Percentiles rank a stretch among this genome's conserved stretches.
These are phyloP conservation scores for Agonum fuliginosum DNA, from an alignment of 2,888 invertebrate species.

Conservation along the genomic window DNA sequence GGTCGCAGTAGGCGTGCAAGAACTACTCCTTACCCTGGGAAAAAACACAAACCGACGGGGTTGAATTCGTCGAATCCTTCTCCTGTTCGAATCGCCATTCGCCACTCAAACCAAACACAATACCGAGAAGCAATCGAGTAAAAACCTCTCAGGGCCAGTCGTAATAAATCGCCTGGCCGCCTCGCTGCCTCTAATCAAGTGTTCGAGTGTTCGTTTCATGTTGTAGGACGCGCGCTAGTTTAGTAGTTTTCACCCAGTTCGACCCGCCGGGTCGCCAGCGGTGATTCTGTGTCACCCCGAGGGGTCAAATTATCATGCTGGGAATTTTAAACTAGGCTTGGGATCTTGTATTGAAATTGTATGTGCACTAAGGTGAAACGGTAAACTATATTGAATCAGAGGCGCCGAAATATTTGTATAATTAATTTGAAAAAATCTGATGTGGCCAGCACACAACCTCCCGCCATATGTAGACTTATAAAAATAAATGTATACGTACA, in stretches of 20 bases:
- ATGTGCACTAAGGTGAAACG: too few species aligned
- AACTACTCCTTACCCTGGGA: too few species aligned
- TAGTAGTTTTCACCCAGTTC: neutral
- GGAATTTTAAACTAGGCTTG: neutral
- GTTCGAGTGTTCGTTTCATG: constrained; percentile 48
- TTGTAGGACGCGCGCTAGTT: neutral
- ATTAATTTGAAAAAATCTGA: too few species aligned
- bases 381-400: too few species aligned
- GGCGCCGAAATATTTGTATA: too few species aligned
- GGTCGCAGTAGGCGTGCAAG: constrained; percentile 1
- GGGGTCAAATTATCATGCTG: neutral
- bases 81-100: neutral
- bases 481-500: too few species aligned
- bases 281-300: too few species aligned
- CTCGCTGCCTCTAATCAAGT: constrained; percentile 55
- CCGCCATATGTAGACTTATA: too few species aligned
- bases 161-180: constrained; percentile 56
- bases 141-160: constrained; percentile 52
- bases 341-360: too few species aligned
- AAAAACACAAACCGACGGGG: constrained; percentile 28
- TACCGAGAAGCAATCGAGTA: constrained; percentile 48
- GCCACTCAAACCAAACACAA: constrained; percentile 48
- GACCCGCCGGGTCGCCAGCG: neutral
- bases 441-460: too few species aligned
- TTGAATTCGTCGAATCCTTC: neutral